These are phyloP conservation scores for Brenthis hecate DNA, from an alignment of 2,888 invertebrate genomes.

Conservation along the genomic window DNA sequence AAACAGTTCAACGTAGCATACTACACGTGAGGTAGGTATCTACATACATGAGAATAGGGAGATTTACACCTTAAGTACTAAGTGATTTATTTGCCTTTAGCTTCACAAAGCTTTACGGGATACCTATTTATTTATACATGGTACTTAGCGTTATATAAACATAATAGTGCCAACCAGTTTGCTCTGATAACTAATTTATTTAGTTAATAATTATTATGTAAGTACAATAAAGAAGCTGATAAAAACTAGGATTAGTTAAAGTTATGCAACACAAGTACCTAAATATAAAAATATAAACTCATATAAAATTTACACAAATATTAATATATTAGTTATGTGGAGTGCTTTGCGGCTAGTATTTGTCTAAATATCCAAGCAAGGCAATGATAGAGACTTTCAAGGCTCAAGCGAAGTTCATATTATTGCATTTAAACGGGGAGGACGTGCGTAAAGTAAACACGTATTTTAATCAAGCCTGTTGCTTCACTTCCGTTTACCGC, in stretches of 20 bases:
- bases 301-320: slow-evolving; percentile 2
- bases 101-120: slow-evolving; percentile 17
- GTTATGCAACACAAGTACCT: no score
- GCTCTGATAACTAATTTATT: neutral
- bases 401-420: slow-evolving; percentile 43
- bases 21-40: slow-evolving; percentile 12
- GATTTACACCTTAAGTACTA: slow-evolving; percentile 34
- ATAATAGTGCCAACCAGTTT: neutral
- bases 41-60: slow-evolving; percentile 22
- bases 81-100: slow-evolving; percentile 33
- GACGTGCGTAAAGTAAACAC: slow-evolving; percentile 79
- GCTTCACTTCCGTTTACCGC: slow-evolving; percentile 75
- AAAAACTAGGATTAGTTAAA: no score
- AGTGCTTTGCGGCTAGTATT: slow-evolving; percentile 1
- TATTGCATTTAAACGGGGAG: slow-evolving; percentile 69
- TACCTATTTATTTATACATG: slow-evolving; percentile 8
- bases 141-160: neutral
- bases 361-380: slow-evolving; percentile 31
- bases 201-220: no score
- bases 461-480: slow-evolving; percentile 83
- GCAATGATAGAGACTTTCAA: slow-evolving; percentile 38
- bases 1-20: slow-evolving; percentile 31
- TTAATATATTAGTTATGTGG: slow-evolving; percentile 10
- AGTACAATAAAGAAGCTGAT: no score
- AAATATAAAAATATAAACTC: neutral